Base-by-base conservation (phyloP, 2,113 vertebrate genomes). In the Lagenorhynchus albirostris region DNA sequence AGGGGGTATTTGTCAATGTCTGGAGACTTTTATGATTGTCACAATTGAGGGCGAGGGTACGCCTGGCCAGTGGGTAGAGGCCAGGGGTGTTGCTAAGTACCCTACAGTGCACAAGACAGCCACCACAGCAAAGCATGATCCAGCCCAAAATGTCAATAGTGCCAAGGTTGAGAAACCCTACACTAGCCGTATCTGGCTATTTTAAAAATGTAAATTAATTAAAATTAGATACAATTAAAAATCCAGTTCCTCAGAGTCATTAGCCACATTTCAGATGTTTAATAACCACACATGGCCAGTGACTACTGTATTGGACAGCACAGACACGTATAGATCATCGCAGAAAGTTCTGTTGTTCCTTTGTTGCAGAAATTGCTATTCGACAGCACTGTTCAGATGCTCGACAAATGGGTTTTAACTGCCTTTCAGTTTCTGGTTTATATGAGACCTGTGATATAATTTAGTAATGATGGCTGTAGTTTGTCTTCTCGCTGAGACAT, bases 351-450 rank as follows among this genome's bases (percentile, higher is more conserved):
- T 91, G 13, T 88, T 62, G 29, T 47, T 23, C 44, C 26, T 21
- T 55, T 15, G 25, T 62, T 65, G 29, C 18, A 81, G 67, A 95
- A 5, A 63, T 70, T 87, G 41, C 41, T 76, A 12, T 76, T 87
- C 20, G 44, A n/a, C 53, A 81, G 84, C 8, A 12, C 47, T 81
- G 44, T 84, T 71, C 58, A n/a, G 63, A 88, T 80, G 21, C 29
- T 85, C 6, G 4, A 29, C 29, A 84, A 93, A 73, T 60, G 31
- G 80, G 85, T 81, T 94, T 68, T 80, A 95, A 68, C 65, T 85
- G 74, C 80, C 71, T 90, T 76, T 94, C 53, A 38, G 67, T 73
- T 94, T 96, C 85, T 77, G 38, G 93, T 93, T 96, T 96, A 50
- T 11, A 12, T 20, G 70, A 94, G 95, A 83, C 50, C 58, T 89